These are phyloP conservation scores for Hepsetus odoe DNA, from an alignment of 2,113 vertebrate genomes.

Conservation along the genomic window DNA sequence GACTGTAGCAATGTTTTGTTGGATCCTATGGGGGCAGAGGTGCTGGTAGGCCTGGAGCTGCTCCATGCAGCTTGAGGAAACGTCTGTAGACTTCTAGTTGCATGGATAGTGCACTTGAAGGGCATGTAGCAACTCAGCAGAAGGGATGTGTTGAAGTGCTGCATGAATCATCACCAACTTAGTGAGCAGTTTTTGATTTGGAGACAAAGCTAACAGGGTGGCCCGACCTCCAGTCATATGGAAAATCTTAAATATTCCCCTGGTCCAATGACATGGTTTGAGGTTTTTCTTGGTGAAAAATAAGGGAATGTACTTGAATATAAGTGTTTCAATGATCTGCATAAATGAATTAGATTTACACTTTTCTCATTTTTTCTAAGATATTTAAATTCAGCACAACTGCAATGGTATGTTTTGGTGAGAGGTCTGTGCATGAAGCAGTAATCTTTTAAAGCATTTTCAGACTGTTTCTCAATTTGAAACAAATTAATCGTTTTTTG, in stretches of 20 bases:
- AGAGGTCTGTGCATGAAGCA: no score
- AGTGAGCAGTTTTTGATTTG: background rate
- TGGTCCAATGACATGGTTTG: no score
- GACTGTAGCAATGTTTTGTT: slow-evolving; percentile 54
- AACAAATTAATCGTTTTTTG: no score
- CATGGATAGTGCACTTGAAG: slow-evolving; percentile 5
- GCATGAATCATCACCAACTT: background rate
- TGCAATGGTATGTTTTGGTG: no score
- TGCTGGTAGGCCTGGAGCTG: slow-evolving; percentile 29
- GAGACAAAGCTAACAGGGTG: background rate
- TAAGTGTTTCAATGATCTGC: no score
- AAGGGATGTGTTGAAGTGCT: background rate
- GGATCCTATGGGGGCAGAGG: slow-evolving; percentile 23
- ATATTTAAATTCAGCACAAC: no score
- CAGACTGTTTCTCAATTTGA: no score
- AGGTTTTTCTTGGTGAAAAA: no score
- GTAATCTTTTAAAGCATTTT: no score
- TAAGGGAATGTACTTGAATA: no score
- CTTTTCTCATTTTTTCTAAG: no score
- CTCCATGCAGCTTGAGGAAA: background rate
- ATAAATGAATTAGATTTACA: no score
- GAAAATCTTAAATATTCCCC: background rate
- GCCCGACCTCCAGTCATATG: background rate
- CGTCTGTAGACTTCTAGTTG: background rate
- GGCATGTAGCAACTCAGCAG: background rate